Percentiles rank a stretch among this genome's conserved stretches.
Evolutionary conservation across 1,140 invertebrate genomes (phyloP).

Genomic region (Dendroctonus valens): DNA sequence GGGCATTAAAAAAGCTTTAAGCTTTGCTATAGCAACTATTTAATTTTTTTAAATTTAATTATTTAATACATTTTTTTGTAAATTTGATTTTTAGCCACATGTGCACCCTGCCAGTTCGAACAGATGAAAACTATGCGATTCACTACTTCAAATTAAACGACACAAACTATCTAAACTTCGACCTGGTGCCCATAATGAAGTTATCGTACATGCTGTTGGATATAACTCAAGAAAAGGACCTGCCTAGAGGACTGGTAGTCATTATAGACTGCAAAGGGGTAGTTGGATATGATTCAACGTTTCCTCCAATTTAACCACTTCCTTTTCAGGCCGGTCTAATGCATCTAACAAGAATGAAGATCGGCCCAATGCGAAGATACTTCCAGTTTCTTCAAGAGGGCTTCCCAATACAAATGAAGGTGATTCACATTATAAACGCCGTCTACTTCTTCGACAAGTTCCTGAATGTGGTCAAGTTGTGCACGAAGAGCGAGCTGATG

Average conservation of each 20-base stretch:
- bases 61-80: neutral
- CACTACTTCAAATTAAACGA: slow-evolving; percentile 61
- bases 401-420: slow-evolving; percentile 61
- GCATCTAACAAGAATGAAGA: slow-evolving; percentile 58
- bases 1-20: no score
- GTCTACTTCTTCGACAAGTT: slow-evolving; percentile 64
- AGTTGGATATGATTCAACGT: slow-evolving; percentile 14
- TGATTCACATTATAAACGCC: slow-evolving; percentile 64
- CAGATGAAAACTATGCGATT: slow-evolving; percentile 59
- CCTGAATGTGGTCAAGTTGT: slow-evolving; percentile 60
- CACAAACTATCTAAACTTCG: slow-evolving; percentile 58
- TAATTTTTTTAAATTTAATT: neutral
- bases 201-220: slow-evolving; percentile 63
- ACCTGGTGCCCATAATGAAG: slow-evolving; percentile 59
- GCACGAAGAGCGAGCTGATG: slow-evolving; percentile 64
- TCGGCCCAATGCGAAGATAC: slow-evolving; percentile 50
- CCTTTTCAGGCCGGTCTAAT: slow-evolving; percentile 50
- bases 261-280: slow-evolving; percentile 63
- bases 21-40: no score
- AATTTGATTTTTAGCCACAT: slow-evolving; percentile 27
- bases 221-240: slow-evolving; percentile 44
- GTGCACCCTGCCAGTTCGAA: slow-evolving; percentile 56
- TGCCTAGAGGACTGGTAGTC: slow-evolving; percentile 55
- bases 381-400: slow-evolving; percentile 57
- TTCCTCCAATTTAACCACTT: neutral